phyloP scores from a whole-genome alignment of 1,140 invertebrate species.

The Heliconius himera region DNA sequence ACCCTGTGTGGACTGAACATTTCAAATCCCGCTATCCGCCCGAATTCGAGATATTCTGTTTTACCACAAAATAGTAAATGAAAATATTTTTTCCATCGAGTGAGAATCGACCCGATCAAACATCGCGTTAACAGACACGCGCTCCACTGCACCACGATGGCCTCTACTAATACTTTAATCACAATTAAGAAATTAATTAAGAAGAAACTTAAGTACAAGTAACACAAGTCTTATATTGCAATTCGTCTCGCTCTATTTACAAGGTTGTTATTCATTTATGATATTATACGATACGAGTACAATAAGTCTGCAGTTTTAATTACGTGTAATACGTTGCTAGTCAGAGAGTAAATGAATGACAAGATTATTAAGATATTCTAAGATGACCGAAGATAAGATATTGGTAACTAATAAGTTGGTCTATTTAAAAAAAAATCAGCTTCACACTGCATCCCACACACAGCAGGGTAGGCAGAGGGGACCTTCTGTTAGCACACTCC shows the following conservation, averaged over 20 bases:
- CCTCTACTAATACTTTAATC: background rate
- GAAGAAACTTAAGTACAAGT: background rate
- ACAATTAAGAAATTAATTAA: background rate
- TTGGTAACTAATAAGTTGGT: background rate
- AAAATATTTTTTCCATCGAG: too few species aligned
- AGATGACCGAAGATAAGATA: background rate
- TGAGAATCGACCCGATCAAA: too few species aligned
- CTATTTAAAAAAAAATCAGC: too few species aligned
- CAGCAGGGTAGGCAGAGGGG: too few species aligned
- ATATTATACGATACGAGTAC: background rate
- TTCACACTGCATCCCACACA: too few species aligned
- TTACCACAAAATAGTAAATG: background rate
- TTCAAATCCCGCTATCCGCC: background rate
- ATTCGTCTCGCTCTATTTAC: slow-evolving; percentile 3
- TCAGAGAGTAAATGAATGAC: background rate
- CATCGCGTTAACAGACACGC: too few species aligned
- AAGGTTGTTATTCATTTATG: background rate
- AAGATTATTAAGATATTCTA: background rate
- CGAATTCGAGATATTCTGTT: background rate
- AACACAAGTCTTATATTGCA: background rate
- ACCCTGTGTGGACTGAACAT: too few species aligned
- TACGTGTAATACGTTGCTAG: background rate
- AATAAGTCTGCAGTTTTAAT: slow-evolving; percentile 1
- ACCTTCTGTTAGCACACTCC: too few species aligned
- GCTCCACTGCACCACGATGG: too few species aligned